phyloP scores from a whole-genome alignment of 2,797 vertebrate species.

The Coendou prehensilis region DNA sequence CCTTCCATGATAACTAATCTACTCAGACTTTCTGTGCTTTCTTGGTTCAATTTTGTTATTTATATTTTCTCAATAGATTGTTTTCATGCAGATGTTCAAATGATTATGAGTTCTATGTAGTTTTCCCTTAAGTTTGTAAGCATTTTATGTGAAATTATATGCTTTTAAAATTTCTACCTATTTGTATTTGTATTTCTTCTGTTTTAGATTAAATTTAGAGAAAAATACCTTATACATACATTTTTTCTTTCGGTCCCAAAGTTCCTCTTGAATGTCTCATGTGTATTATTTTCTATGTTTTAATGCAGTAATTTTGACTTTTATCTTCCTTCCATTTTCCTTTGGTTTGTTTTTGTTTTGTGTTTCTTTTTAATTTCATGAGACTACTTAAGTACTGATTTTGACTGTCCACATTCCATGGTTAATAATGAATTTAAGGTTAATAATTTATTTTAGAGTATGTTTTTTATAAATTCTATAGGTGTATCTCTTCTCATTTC shows the following conservation, averaged over 20 bases:
- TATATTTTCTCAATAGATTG: not conserved
- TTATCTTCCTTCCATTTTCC: not conserved
- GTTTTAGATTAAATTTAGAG: conserved; percentile 17
- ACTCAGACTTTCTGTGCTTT: not conserved
- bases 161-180: conserved; percentile 18
- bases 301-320: not conserved
- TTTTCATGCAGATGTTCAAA: conserved; percentile 24
- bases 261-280: not conserved
- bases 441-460: not conserved
- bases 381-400: not conserved
- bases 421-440: not conserved
- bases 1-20: not conserved
- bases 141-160: not conserved
- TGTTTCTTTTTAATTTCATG: not conserved
- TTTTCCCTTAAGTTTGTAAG: not conserved
- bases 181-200: not conserved
- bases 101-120: not conserved
- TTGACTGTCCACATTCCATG: not conserved
- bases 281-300: not conserved
- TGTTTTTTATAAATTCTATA: not conserved
- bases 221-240: not conserved
- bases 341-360: not conserved
- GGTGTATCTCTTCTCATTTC: not conserved
- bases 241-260: not conserved
- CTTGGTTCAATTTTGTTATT: not conserved